Evolutionary conservation across 2,888 invertebrate species (phyloP), one percentile per base, ranked within the genome.

Genomic region (Philhelius pedissequus): DNA sequence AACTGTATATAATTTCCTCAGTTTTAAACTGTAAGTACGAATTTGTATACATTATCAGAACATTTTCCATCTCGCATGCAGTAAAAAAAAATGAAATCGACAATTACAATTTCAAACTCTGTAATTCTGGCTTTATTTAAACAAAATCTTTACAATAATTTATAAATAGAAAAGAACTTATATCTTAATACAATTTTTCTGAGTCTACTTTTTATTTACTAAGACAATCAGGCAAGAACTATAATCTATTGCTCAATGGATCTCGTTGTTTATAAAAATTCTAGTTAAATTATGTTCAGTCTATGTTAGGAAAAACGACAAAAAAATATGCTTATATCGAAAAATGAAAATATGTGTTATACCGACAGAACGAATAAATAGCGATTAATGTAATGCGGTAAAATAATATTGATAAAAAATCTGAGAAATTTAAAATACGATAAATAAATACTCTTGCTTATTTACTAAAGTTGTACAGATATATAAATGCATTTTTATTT

Each of bases 381-480:
- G 58, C 64, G 45, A 43, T 68, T 74, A 38, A 48, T 62, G 25
- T 30, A 20, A 66, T 76, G 60, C 45, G 78, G 58, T 60, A 25
- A 60, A 71, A 20, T 48, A 43, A 38, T 7, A 38, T 62, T 68
- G 62, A 52, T 45, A 38, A 52, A 43, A 48, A 45, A n/a, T 73
- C 22, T 74, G 50, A 79, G 58, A 60, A 56, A 78, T 78, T 73
- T 58, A 79, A 75, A 74, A 74, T 78, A 78, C 54, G 56, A 58
- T 79, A 83, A 79, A 83, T 83, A 83, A 83, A 83, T 83, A 83
- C 62, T 79, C 43, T 62, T 70, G 66, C 84, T 84, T 80, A 84
- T 52, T 30, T 4, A 68, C 75, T 76, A 84, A 75, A 71, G 68
- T 71, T 69, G 75, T 68, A 60, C 71, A 83, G 22, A 62, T 76